These are phyloP conservation scores for Hexactinellida sp. DNA, from an alignment of 37 sponge, comb jelly and placozoan species.

Conservation along the genomic window DNA sequence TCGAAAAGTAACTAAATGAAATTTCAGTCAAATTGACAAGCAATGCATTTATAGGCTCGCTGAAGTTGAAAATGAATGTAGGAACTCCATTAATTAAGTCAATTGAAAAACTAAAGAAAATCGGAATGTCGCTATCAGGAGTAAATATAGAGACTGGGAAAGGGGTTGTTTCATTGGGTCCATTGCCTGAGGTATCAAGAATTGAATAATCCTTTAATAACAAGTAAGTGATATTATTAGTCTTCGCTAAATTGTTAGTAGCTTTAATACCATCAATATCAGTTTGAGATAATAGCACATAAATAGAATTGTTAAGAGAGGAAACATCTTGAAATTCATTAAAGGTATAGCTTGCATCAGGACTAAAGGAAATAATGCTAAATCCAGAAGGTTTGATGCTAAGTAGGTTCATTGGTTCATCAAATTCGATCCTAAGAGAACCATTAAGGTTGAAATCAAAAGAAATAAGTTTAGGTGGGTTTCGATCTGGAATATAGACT, in stretches of 20 bases:
- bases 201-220: constrained; percentile 33
- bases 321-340: constrained; percentile 22
- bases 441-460: constrained; percentile 59
- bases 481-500: background rate
- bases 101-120: background rate
- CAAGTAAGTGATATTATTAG: constrained; percentile 31
- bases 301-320: constrained; percentile 41
- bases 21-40: background rate
- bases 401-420: constrained; percentile 53
- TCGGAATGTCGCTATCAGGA: background rate
- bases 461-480: constrained; percentile 40
- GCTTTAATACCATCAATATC: constrained; percentile 59
- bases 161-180: constrained; percentile 37
- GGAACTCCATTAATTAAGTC: background rate
- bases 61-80: background rate
- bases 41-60: background rate
- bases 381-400: constrained; percentile 41
- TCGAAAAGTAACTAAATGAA: background rate
- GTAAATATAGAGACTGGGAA: constrained; percentile 32
- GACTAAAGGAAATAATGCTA: constrained; percentile 26
- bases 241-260: constrained; percentile 49
- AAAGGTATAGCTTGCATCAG: constrained; percentile 33
- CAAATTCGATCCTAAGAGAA: constrained; percentile 49
- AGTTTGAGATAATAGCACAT: constrained; percentile 52
- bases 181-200: constrained; percentile 63